Conservation (phyloP, 2,113 vertebrate genomes). For the Cololabis saira region DNA sequence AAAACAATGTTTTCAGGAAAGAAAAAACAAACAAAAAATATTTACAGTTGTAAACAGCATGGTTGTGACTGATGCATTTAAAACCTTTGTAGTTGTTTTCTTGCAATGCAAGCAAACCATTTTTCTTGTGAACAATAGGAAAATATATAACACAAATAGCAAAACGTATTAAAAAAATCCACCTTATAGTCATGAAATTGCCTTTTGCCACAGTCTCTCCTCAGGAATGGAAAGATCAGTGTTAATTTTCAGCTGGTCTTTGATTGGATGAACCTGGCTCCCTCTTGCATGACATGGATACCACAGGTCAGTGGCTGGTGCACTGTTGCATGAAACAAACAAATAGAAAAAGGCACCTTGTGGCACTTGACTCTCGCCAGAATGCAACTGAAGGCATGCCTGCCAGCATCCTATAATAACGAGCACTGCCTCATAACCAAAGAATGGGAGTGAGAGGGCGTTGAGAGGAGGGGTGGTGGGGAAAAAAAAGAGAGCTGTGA, state of each 20-base stretch:
- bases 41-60: neutral
- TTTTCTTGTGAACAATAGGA: neutral
- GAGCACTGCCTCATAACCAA: slow-evolving; percentile 77
- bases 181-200: slow-evolving; percentile 83
- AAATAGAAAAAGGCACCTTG: slow-evolving; percentile 99
- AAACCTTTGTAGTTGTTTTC: neutral
- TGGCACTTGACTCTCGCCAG: slow-evolving; percentile 92
- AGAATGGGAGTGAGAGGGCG: slow-evolving; percentile 6
- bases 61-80: too few species aligned
- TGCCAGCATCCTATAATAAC: slow-evolving; percentile 85
- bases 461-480: slow-evolving; percentile 2
- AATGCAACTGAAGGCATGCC: slow-evolving; percentile 83
- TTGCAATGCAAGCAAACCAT: neutral
- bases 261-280: slow-evolving; percentile 95
- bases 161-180: slow-evolving; percentile 37
- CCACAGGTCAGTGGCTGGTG: slow-evolving; percentile 97
- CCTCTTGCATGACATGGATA: slow-evolving; percentile 85
- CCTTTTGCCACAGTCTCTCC: slow-evolving; percentile 80
- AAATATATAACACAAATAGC: slow-evolving; percentile 36
- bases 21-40: neutral
- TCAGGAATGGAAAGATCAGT: slow-evolving; percentile 89
- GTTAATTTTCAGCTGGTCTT: slow-evolving; percentile 94
- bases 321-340: slow-evolving; percentile 98
- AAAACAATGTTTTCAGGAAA: slow-evolving; percentile 9
- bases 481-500: neutral